Conservation (phyloP, 64 coral and sea anemone species). For the Cladopsammia gracilis region DNA sequence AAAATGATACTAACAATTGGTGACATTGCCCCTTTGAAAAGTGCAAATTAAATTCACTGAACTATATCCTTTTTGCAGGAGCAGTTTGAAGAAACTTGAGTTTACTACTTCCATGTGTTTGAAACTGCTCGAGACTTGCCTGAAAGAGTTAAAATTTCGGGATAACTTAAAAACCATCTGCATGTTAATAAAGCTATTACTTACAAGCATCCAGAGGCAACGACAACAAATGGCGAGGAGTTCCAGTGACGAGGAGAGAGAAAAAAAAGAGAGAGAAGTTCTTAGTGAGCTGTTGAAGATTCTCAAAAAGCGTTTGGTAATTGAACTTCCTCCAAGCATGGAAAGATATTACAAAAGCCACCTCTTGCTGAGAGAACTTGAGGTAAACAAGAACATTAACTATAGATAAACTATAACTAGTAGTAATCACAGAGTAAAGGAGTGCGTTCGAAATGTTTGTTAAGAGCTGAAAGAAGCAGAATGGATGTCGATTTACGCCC, state of each 20-base stretch:
- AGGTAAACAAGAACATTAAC: not conserved
- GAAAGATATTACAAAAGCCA: not conserved
- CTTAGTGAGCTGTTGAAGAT: not conserved
- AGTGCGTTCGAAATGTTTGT: too few species aligned
- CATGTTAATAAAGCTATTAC: not conserved
- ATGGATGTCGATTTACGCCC: too few species aligned
- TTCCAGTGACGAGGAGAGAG: not conserved
- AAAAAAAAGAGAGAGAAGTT: not conserved
- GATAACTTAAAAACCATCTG: not conserved
- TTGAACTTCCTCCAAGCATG: not conserved
- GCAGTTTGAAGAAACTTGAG: not conserved
- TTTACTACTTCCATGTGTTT: not conserved
- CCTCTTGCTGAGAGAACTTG: not conserved
- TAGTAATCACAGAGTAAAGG: too few species aligned
- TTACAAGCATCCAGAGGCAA: not conserved
- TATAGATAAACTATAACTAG: too few species aligned
- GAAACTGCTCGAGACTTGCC: not conserved
- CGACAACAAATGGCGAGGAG: not conserved
- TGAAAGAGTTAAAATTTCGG: not conserved
- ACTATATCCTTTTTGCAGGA: too few species aligned
- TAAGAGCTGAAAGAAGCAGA: too few species aligned
- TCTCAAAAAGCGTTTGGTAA: not conserved
- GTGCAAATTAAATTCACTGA: too few species aligned
- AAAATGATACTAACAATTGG: too few species aligned
- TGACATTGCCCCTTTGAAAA: too few species aligned